Conservation (phyloP, 2,113 vertebrate species). For the Sitta europaea region DNA sequence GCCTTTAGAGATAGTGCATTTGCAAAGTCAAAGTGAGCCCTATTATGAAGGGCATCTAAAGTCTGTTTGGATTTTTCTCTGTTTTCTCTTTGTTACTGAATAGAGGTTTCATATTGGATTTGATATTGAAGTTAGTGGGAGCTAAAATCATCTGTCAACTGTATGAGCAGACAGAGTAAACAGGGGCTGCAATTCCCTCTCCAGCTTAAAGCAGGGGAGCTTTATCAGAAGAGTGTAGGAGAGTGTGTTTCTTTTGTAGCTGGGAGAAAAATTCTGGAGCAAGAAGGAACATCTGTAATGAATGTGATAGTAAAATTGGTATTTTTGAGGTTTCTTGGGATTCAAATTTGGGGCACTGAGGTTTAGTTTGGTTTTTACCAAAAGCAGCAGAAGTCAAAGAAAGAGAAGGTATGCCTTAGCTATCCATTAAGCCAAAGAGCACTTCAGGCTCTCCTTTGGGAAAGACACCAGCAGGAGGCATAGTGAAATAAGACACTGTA, state of each 20-base stretch:
- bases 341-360: rapidly evolving
- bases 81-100: not conserved
- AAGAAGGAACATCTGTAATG: not conserved
- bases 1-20: not conserved
- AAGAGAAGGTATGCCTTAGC: not conserved
- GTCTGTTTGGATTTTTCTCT: not conserved
- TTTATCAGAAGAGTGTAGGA: not conserved
- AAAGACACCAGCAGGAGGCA: not conserved
- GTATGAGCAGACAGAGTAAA: not conserved
- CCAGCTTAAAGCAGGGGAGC: not conserved
- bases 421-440: not conserved
- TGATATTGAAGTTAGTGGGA: not conserved
- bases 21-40: not conserved
- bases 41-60: not conserved
- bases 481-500: not conserved
- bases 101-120: not conserved
- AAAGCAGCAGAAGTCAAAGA: not conserved
- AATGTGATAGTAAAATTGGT: not conserved
- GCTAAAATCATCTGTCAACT: not conserved
- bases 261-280: not conserved
- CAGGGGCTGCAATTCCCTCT: not conserved
- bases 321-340: not conserved
- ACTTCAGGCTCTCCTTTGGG: not conserved
- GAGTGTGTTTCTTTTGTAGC: not conserved
- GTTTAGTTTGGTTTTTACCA: not conserved